These are phyloP conservation scores for Eupithecia centaureata DNA, from an alignment of 2,888 invertebrate species.

Conservation along the genomic window DNA sequence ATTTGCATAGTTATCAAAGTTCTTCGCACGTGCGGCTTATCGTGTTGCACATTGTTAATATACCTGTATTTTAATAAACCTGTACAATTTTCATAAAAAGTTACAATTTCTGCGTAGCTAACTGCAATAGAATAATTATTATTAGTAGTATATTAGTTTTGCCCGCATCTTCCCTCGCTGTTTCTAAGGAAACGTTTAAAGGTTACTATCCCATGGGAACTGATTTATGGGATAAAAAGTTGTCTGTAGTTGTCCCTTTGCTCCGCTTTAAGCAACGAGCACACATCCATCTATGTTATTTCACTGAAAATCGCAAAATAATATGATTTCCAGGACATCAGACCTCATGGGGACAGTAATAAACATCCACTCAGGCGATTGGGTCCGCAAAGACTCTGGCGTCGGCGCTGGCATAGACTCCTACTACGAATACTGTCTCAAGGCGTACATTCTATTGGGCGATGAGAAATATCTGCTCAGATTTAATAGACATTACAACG, in stretches of 20 bases:
- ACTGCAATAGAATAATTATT: neutral
- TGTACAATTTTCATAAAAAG: neutral
- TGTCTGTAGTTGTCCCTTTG: too few relatives aligned
- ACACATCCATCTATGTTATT: too few relatives aligned
- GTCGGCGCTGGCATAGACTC: constrained; percentile 99
- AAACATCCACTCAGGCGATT: constrained; percentile 99
- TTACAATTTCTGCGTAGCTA: neutral
- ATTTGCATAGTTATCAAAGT: neutral
- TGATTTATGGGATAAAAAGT: too few relatives aligned
- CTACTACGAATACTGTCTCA: constrained; percentile 99
- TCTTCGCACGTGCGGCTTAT: neutral
- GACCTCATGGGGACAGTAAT: constrained; percentile 99
- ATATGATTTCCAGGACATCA: constrained; percentile 72
- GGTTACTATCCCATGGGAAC: too few relatives aligned
- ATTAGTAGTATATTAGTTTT: neutral
- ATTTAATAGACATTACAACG: constrained; percentile 97
- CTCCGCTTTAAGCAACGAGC: too few relatives aligned
- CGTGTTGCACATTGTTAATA: neutral
- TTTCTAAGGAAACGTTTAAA: neutral
- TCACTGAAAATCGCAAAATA: neutral
- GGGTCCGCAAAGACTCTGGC: constrained; percentile 98
- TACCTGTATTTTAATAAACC: neutral
- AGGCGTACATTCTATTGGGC: constrained; percentile 97
- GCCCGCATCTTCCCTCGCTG: neutral
- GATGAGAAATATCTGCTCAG: constrained; percentile 97